A percentile compares a stretch with the other conserved stretches of the same genome.
Conservation (phyloP, 2,113 vertebrate genomes). For the Murina feae region DNA sequence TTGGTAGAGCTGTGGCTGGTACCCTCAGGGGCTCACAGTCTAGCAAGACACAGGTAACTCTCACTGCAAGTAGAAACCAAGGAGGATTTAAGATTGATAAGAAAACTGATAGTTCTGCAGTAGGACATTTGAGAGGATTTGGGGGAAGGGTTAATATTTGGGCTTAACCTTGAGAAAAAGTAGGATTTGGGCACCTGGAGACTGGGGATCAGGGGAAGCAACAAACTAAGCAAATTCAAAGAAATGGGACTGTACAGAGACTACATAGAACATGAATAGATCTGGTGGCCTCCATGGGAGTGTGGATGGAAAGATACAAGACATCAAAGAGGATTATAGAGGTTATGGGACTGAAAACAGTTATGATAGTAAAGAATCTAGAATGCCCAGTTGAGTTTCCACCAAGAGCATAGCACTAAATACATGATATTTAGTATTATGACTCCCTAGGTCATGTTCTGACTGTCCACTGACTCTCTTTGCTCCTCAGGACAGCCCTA, state of each 20-base stretch:
- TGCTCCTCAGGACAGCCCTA: background rate
- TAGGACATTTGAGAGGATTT: background rate
- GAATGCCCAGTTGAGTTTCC: background rate
- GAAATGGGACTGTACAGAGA: background rate
- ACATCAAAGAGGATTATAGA: background rate
- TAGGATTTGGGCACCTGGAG: background rate
- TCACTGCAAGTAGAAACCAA: background rate
- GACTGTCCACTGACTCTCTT: background rate
- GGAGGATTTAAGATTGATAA: background rate
- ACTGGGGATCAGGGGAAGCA: background rate
- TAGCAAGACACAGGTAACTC: background rate
- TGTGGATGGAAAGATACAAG: background rate
- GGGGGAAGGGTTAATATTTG: background rate
- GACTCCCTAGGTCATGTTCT: background rate
- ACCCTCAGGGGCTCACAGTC: background rate
- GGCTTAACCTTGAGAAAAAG: background rate
- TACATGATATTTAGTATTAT: fast-evolving
- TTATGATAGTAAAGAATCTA: background rate
- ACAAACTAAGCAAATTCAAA: background rate
- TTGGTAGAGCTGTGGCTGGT: background rate
- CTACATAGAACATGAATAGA: background rate
- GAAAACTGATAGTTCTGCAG: background rate
- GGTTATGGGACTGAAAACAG: background rate
- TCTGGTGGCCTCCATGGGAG: background rate
- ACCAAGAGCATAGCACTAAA: background rate